phyloP scores from a whole-genome alignment of 2,797 vertebrate species.

The Petrocephalus sullivani region DNA sequence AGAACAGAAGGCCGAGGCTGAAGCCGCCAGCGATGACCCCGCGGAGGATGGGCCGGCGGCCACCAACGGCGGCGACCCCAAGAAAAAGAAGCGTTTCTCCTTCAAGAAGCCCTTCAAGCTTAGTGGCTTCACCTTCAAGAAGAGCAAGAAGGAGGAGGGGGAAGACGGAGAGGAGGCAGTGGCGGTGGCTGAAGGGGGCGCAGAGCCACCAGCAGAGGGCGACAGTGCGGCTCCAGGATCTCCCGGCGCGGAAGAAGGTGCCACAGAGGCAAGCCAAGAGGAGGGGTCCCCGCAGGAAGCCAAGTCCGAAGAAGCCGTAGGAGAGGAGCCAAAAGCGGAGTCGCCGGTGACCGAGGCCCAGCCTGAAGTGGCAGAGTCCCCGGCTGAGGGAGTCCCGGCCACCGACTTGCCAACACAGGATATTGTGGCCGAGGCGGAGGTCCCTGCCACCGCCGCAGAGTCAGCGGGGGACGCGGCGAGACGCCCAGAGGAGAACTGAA shows the following conservation, averaged over 20 bases:
- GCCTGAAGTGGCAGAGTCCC: constrained; percentile 41
- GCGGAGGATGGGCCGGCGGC: constrained; percentile 74
- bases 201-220: constrained; percentile 46
- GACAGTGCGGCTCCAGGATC: constrained; percentile 52
- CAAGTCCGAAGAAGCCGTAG: constrained; percentile 60
- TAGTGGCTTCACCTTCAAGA: constrained; percentile 93
- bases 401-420: constrained; percentile 65
- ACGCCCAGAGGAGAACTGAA: constrained; percentile 54
- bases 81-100: constrained; percentile 97
- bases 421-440: constrained; percentile 75
- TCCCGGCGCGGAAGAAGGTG: constrained; percentile 42
- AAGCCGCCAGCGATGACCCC: constrained; percentile 68
- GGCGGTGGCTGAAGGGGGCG: constrained; percentile 42
- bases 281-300: constrained; percentile 39
- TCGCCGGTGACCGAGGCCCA: constrained; percentile 56
- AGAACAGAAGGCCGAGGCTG: constrained; percentile 63
- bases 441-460: constrained; percentile 48
- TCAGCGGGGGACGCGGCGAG: constrained; percentile 40
- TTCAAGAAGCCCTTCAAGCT: constrained; percentile 98
- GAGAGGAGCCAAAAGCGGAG: constrained; percentile 53
- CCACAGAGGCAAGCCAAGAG: constrained; percentile 42
- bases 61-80: constrained; percentile 76
- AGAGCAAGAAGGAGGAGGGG: constrained; percentile 80
- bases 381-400: constrained; percentile 34
- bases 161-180: constrained; percentile 51